Base-by-base conservation (phyloP, 2,888 invertebrate species). In the Lepidonotus clava region DNA sequence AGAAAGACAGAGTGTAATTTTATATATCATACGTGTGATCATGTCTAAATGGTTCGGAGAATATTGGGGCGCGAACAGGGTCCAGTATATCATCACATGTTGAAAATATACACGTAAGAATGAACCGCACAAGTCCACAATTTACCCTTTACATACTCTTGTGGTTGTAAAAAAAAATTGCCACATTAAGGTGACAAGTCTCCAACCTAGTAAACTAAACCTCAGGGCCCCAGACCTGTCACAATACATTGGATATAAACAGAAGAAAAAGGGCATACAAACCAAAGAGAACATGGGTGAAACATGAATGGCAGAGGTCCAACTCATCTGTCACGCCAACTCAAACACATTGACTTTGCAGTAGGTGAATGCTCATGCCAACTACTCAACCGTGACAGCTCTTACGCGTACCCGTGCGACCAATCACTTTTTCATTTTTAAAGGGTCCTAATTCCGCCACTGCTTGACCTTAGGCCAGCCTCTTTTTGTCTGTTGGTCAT, bases 1-100 rank as follows among this genome's bases (percentile, higher is more conserved):
- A 71, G 51, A 40, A 85, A 85, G 80, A 46, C 80, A 80, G 18
- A 28, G 41, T 41, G 41, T 46, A 80, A 28, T 80, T 14, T 80
- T 51, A 80, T 80, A 28, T 24, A 46, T 14, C 11, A 21, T 14
- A 51, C 51, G 51, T n/a, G n/a, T n/a, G 36, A 38, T 34, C 71
- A n/a, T 34, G 71, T 38, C 71, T 32, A 21, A 71, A 38, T 71
- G 71, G 21, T 34, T 38, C 8, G 8, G 46, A 46, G 46, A 18
- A 46, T n/a, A n/a, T 18, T 8, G 46, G 46, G 8, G 8, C 46
- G 18, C 18, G 46, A 18, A 46, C 46, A 46, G 46, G 8, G 46
- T 46, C 18, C 46, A 8, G 46, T 18, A 28, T 24, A 66, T 24
- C 66, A 34, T 71, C 1, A 71, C 34, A 36, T 21, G 38, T 36